Conservation (phyloP, 2,113 vertebrate genomes). For the Hippocampus zosterae region DNA sequence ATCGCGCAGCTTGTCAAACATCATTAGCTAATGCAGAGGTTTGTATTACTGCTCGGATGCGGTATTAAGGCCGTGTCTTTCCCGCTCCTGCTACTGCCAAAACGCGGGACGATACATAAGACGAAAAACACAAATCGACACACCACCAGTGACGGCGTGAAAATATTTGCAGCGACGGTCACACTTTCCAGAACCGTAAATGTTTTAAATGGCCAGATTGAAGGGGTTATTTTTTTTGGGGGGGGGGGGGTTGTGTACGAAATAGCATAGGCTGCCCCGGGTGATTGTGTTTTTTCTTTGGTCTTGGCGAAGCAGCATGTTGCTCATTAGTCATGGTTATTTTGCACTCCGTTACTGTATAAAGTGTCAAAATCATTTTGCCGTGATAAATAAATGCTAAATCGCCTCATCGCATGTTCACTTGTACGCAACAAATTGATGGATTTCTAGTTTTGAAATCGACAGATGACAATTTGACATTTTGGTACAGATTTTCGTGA, state of each 20-base stretch:
- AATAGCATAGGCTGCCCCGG: background rate
- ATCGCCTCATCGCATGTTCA: no score
- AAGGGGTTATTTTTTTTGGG: background rate
- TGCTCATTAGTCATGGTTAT: background rate
- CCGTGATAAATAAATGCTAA: no score
- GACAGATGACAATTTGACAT: no score
- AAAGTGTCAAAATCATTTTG: no score
- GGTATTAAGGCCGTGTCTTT: constrained; percentile 28
- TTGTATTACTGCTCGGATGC: constrained; percentile 38
- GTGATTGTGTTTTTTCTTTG: background rate
- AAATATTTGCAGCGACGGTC: constrained; percentile 29
- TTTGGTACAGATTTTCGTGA: no score
- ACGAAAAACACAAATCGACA: constrained; percentile 50
- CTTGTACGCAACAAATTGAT: no score
- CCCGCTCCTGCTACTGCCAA: background rate
- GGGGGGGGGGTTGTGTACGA: background rate
- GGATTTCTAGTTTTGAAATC: no score
- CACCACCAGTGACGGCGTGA: constrained; percentile 25
- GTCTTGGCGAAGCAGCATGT: background rate
- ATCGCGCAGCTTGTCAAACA: constrained; percentile 53
- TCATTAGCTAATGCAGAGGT: constrained; percentile 33
- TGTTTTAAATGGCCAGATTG: background rate
- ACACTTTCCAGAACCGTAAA: background rate
- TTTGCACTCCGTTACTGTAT: background rate
- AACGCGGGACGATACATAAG: constrained; percentile 31